Conservation (phyloP, 2,797 vertebrate species). For the Gymnothorax javanicus region DNA sequence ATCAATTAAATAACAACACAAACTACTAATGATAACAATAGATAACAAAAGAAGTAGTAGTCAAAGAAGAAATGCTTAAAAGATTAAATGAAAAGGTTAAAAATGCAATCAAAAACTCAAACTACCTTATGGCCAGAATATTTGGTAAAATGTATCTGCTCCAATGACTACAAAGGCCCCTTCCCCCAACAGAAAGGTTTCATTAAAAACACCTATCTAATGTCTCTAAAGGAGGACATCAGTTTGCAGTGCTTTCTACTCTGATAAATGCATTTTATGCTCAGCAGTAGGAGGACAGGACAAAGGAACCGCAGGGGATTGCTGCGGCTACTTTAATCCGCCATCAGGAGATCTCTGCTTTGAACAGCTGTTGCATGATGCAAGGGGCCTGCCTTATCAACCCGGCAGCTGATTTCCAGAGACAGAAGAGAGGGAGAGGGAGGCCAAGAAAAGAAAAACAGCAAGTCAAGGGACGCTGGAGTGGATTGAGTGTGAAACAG, state of each 20-base stretch:
- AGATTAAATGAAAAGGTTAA: neutral
- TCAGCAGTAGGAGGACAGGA: neutral
- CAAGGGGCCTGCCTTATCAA: conserved; percentile 28
- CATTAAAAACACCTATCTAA: neutral
- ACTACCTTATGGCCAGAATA: conserved; percentile 12
- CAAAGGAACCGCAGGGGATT: neutral
- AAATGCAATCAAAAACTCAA: neutral
- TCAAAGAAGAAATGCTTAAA: neutral
- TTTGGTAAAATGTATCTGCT: neutral
- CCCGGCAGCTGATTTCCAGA: conserved; percentile 30
- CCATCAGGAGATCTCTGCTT: conserved; percentile 9
- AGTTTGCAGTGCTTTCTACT: neutral
- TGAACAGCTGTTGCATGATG: neutral
- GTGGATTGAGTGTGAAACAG: neutral
- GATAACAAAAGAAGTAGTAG: neutral
- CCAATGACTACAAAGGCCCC: neutral
- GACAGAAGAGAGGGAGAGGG: conserved; percentile 8
- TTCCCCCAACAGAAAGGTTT: neutral
- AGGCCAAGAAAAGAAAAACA: conserved; percentile 40
- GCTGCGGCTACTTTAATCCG: conserved; percentile 24
- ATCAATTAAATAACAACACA: neutral
- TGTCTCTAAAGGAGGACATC: neutral
- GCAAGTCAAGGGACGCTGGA: conserved; percentile 31
- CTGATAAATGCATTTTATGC: conserved; percentile 26
- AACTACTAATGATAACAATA: neutral